Conservation (phyloP, 2,888 invertebrate species). For the Pterostichus niger region DNA sequence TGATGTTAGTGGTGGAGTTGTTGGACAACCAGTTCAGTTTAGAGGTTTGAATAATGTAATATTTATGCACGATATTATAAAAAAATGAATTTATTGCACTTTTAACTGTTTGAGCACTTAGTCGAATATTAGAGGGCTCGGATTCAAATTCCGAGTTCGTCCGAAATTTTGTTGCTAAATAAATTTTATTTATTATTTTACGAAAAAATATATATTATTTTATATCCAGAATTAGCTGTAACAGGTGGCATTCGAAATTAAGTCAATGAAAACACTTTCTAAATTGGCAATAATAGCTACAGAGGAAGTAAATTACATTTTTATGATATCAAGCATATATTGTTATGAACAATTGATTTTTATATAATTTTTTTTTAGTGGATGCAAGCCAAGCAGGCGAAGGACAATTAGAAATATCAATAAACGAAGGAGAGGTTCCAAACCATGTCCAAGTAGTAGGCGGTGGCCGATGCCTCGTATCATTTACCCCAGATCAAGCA, state of each 20-base stretch:
- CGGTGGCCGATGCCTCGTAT: slow-evolving; percentile 95
- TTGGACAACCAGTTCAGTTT: slow-evolving; percentile 98
- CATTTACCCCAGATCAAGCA: slow-evolving; percentile 94
- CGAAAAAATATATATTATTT: background rate
- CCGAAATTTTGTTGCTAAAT: too few species aligned
- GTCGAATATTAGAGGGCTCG: too few species aligned
- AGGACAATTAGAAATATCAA: slow-evolving; percentile 99
- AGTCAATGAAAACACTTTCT: slow-evolving; percentile 3
- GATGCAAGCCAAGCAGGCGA: slow-evolving; percentile 99
- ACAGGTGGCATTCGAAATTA: slow-evolving; percentile 6
- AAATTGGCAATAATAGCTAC: background rate
- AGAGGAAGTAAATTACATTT: slow-evolving; percentile 21
- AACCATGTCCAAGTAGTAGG: slow-evolving; percentile 98
- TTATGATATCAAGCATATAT: background rate
- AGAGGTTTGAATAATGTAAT: slow-evolving; percentile 82
- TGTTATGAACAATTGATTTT: slow-evolving; percentile 8
- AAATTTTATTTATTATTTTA: too few species aligned
- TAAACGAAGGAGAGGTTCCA: slow-evolving; percentile 99
- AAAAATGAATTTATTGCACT: background rate
- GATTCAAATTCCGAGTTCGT: too few species aligned
- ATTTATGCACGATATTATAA: slow-evolving; percentile 16
- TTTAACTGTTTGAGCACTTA: background rate
- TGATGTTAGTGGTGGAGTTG: slow-evolving; percentile 94
- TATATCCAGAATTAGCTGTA: background rate
- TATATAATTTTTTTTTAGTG: slow-evolving; percentile 80